Evolutionary conservation across 2,113 vertebrate genomes (phyloP), one percentile per base, ranked within the genome.

Genomic region (Helogale parvula): DNA sequence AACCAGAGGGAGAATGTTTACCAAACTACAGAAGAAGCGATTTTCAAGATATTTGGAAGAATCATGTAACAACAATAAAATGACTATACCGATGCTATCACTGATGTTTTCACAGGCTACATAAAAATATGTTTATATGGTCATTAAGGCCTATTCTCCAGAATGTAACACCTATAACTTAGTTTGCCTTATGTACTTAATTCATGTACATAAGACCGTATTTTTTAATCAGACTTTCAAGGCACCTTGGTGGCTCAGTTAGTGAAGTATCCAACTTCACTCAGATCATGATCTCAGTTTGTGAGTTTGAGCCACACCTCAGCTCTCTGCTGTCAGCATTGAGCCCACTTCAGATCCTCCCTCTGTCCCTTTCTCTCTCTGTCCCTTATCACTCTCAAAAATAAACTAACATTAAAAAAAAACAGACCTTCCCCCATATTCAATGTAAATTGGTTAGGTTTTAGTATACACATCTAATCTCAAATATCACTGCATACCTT

Each of bases 391-490:
- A 21, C 57, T 19, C 57, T 60, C 57, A 23, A 60, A 60, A 60
- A 25, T 23, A 60, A 60, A 9, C 7, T 8, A 23, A 60, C 57
- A 60, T 25, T 60, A 3, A 60, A 60, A 88, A 93, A 94, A 94
- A 92, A 27, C 80, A 90, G 52, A 77, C 31, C 93, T 79, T 79
- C 13, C 31, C 12, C 12, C 23, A 60, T 81, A 96, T 29, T 83
- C 81, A 88, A 81, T 60, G 72, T 57, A 81, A 90, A 92, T 54
- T 79, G 45, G n/a, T 87, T 92, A 92, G 19, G 19, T 86, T 96
- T 94, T 91, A 90, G 31, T 60, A 63, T 41, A 89, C 35, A 45
- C 15, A 65, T n/a, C 15, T 84, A 83, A 80, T 80, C 74, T 84
- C 90, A 84, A 93, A 52, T 76, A n/a, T 69, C 86, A 82, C 7